Evolutionary conservation across 2,797 vertebrate species (phyloP), one percentile per base, ranked within the genome.

Genomic region (Stomatorhinus walkeri): DNA sequence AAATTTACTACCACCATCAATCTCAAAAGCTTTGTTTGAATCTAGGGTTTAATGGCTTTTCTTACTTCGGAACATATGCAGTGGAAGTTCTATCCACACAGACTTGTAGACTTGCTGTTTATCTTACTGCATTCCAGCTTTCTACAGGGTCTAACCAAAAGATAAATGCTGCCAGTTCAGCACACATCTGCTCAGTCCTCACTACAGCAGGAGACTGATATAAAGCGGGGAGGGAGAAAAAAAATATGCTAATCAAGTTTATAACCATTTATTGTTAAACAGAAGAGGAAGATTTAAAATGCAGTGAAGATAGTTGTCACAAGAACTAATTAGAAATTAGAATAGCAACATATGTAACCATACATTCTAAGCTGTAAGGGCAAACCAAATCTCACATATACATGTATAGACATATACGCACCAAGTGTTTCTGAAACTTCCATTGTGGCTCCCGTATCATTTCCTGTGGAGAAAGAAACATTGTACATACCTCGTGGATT

Each of bases 381-480:
- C 28, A 36, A 79, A 46, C 1, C 40, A 43, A 19, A 81, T 81
- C 40, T 8, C 76, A 46, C 36, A 81, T 22, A 81, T 22, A 81
- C 19, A 40, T n/a, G 19, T n/a, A 51, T 22, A 49, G 5, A 59
- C 4, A 72, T 8, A 59, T 88, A 90, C 95, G 87, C 97, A 99
- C 98, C 97, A 94, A 95, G 94, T 91, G 97, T 94, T 92, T 98
- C 97, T 90, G 97, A 96, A 93, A 97, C 96, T 93, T 98, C 98
- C 98, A 99, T 98, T 93, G 95, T 96, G 94, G 96, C 94, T 91
- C 95, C 95, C 91, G 95, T 95, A 93, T 97, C 97, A 92, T 96
- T 93, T 94, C 96, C 98, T 99, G 93, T 10, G 90, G 90, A 90
- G 87, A 91, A 88, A 94, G 68, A 93, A 72, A 89, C 54, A 83